Percentiles rank a stretch among this genome's conserved stretches.
Evolutionary conservation across 2,888 invertebrate species (phyloP).

Genomic region (Pteria penguin): DNA sequence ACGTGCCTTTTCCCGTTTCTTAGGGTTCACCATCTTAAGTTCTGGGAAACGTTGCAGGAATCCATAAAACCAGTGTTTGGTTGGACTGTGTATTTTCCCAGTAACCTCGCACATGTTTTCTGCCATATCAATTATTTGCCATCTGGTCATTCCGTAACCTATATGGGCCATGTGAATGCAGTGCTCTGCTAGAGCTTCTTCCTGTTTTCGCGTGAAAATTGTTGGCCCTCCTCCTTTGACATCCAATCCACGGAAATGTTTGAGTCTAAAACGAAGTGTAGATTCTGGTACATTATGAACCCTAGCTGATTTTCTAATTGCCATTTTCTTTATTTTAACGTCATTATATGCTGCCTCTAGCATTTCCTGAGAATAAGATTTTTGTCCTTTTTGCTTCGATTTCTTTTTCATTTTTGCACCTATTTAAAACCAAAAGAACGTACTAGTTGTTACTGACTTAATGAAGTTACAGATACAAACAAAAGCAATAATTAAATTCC

Average conservation of each 20-base stretch:
- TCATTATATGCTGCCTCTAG: conserved; percentile 25
- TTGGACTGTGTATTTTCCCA: conserved; percentile 11
- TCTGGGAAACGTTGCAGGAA: conserved; percentile 31
- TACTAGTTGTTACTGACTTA: no score
- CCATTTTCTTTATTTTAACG: conserved; percentile 26
- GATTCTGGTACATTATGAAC: conserved; percentile 35
- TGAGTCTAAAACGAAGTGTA: conserved; percentile 20
- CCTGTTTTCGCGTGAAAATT: conserved; percentile 25
- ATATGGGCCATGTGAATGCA: conserved; percentile 27
- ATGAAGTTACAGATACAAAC: no score
- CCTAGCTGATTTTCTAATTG: conserved; percentile 20
- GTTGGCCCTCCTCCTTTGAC: conserved; percentile 22
- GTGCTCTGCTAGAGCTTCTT: conserved; percentile 22
- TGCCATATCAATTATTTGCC: no score
- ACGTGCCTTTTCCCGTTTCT: no score
- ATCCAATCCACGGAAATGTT: neutral
- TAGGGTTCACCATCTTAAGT: conserved; percentile 29
- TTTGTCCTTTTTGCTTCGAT: no score
- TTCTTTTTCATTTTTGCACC: no score
- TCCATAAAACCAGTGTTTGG: conserved; percentile 42
- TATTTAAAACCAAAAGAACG: no score
- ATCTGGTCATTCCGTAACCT: no score
- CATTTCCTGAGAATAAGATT: no score
- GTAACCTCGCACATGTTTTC: no score
- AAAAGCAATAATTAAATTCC: no score